Evolutionary conservation across 2,888 invertebrate genomes (phyloP), one percentile per base, ranked within the genome.

Genomic region (Perithous albicinctus): DNA sequence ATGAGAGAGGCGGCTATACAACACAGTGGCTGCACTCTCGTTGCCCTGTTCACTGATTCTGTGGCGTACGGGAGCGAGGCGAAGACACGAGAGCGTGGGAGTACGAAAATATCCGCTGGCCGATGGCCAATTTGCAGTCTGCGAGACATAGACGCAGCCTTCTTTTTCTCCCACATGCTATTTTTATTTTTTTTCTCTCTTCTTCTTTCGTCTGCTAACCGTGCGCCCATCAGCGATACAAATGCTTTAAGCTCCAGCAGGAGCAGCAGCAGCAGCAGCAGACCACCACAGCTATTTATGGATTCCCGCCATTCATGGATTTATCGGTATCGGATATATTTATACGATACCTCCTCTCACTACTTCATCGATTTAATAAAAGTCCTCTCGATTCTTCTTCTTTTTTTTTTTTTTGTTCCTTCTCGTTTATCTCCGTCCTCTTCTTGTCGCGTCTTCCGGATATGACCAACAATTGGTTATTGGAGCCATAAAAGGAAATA

Each of bases 51-150:
- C 61, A 29, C 54, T 29, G n/a, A 2, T 26, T 54, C 35, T 12
- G 6, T 8, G 20, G 54, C 26, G 46, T 67, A 23, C 32, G 48
- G 64, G 29, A 10, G 54, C 8, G 41, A 12, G 29, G 35, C n/a
- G n/a, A n/a, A n/a, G n/a, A n/a, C n/a, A 26, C 51, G 51, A 26
- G 67, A 67, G 35, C 18, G 56, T 72, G 63, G 54, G 59, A 80
- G 80, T 83, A 87, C 86, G 87, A 87, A 89, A 90, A 90, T 90
- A 89, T 89, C 86, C 85, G 81, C 86, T 90, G 90, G 90, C 89
- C 84, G 76, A 63, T 75, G 84, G 89, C 90, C 90, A 90, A 89
- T 85, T 86, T 74, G 75, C 85, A 84, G 85, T 83, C 80, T 76
- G 67, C n/a, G n/a, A n/a, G 69, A 63, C 67, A n/a, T 61, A 48